phyloP scores from a whole-genome alignment of 2,888 invertebrate genomes.

The Microplitis manilae region DNA sequence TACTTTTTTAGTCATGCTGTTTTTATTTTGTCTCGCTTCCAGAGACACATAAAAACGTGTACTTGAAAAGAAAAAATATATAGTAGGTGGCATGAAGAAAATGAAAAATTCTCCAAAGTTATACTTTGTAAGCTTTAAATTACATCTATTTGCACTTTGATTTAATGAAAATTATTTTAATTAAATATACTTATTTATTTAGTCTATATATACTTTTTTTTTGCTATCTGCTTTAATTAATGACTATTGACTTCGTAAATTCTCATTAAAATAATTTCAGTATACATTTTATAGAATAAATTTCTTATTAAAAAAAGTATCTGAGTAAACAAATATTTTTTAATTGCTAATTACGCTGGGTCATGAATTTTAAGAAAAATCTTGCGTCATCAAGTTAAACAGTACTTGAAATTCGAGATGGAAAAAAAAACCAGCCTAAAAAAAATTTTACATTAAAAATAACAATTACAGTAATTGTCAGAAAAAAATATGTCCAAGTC shows the following conservation, averaged over 20 bases:
- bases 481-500: not conserved
- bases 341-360: no score
- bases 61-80: not conserved
- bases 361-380: no score
- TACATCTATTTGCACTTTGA: not conserved
- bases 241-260: no score
- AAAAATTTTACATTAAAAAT: not conserved
- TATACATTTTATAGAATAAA: no score
- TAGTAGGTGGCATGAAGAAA: not conserved
- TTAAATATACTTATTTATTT: not conserved
- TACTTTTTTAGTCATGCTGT: not conserved
- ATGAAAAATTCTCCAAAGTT: not conserved
- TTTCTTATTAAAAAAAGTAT: no score
- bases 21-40: not conserved
- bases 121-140: not conserved
- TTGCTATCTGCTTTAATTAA: no score
- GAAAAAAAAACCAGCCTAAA: not conserved
- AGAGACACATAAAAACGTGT: not conserved
- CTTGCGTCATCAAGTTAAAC: no score
- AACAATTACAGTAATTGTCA: conserved; percentile 1
- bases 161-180: not conserved
- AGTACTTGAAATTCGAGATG: no score
- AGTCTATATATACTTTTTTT: no score
- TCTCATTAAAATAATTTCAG: no score
- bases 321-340: no score